Conservation (phyloP, 2,888 invertebrate genomes). For the Nudaria mundana region DNA sequence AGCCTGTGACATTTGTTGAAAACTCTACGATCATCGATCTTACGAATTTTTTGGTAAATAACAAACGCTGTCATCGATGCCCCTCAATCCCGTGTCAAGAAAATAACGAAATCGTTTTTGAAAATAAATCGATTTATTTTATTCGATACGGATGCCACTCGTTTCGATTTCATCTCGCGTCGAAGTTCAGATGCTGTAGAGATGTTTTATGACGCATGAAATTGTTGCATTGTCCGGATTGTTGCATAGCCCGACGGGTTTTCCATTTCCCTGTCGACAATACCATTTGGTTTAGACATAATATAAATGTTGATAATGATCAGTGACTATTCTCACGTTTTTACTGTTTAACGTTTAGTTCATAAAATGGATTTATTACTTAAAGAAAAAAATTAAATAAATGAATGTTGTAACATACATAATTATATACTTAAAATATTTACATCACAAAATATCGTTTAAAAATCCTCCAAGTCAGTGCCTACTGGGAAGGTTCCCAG, state of each 20-base stretch:
- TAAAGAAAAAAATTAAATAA: too few species aligned
- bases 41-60: conserved; percentile 39
- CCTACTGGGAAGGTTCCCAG: too few species aligned
- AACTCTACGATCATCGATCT: conserved; percentile 32
- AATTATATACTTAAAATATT: too few species aligned
- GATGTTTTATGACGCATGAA: conserved; percentile 78
- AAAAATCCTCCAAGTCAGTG: too few species aligned
- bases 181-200: conserved; percentile 56
- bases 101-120: conserved; percentile 69
- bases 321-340: conserved; percentile 54
- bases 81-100: conserved; percentile 62
- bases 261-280: conserved; percentile 74
- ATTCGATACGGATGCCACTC: conserved; percentile 73
- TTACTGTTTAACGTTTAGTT: conserved; percentile 20
- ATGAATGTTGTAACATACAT: too few species aligned
- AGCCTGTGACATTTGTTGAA: conserved; percentile 21
- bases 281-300: conserved; percentile 60
- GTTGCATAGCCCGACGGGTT: conserved; percentile 57
- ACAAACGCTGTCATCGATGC: conserved; percentile 48
- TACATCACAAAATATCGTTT: too few species aligned
- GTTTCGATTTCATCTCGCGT: conserved; percentile 59
- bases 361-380: too few species aligned
- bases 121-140: conserved; percentile 76
- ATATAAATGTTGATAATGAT: conserved; percentile 55
- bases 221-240: conserved; percentile 68